Conservation (phyloP, 2,113 vertebrate species). For the Odontesthes bonariensis region DNA sequence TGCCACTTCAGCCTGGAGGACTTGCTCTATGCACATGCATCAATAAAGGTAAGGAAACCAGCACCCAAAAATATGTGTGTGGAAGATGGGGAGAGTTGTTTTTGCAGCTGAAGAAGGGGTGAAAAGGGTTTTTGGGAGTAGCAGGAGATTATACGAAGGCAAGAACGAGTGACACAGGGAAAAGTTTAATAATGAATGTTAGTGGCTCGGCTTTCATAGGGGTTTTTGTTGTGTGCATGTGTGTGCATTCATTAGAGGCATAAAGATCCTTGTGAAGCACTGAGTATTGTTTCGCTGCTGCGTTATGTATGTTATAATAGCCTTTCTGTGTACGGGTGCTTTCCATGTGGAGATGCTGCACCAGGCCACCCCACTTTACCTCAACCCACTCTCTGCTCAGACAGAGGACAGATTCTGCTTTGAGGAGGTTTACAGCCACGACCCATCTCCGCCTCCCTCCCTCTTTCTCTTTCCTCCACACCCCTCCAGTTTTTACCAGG, state of each 20-base stretch:
- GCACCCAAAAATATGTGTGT: not conserved
- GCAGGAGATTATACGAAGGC: constrained; percentile 42
- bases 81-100: not conserved
- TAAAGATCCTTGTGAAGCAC: constrained; percentile 26
- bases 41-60: constrained; percentile 72
- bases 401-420: constrained; percentile 60
- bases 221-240: constrained; percentile 30
- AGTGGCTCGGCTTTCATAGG: constrained; percentile 26
- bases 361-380: not conserved
- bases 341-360: constrained; percentile 22
- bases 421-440: constrained; percentile 26
- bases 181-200: constrained; percentile 44
- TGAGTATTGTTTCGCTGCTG: constrained; percentile 14
- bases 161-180: constrained; percentile 69
- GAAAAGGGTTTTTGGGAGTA: constrained; percentile 4
- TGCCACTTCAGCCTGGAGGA: constrained; percentile 98
- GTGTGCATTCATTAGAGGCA: constrained; percentile 1
- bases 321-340: constrained; percentile 22
- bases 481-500: constrained; percentile 19
- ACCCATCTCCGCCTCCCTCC: constrained; percentile 47
- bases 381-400: not conserved
- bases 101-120: constrained; percentile 13
- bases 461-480: constrained; percentile 24
- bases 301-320: constrained; percentile 12
- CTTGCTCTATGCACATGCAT: constrained; percentile 94